These are phyloP conservation scores for Psettodes erumei DNA, from an alignment of 2,113 vertebrate species.

Conservation along the genomic window DNA sequence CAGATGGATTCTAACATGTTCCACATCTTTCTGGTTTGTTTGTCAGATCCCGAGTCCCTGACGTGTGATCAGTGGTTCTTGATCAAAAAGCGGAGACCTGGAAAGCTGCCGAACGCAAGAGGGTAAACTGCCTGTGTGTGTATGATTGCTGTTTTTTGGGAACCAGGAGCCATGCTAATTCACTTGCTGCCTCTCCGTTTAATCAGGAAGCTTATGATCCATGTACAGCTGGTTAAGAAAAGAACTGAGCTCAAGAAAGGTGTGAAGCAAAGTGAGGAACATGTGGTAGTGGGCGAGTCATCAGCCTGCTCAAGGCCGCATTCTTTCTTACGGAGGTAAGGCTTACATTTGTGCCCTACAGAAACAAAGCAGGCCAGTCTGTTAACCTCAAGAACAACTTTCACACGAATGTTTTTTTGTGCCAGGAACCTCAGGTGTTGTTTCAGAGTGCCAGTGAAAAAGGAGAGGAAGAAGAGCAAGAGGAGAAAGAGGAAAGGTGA, in stretches of 20 bases:
- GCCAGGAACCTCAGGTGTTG: constrained; percentile 57
- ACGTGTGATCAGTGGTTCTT: constrained; percentile 79
- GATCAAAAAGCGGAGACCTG: constrained; percentile 54
- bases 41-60: constrained; percentile 70
- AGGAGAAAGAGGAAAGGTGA: constrained; percentile 41
- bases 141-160: neutral
- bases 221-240: neutral
- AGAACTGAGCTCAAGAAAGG: neutral
- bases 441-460: neutral
- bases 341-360: neutral
- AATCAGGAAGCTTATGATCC: constrained; percentile 46
- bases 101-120: neutral
- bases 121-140: constrained; percentile 38
- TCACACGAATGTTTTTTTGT: neutral
- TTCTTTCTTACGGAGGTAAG: constrained; percentile 65
- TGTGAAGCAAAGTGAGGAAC: neutral
- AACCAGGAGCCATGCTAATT: too few relatives aligned
- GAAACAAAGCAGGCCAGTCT: neutral
- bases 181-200: neutral
- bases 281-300: neutral
- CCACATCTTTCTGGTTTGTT: neutral
- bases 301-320: constrained; percentile 52
- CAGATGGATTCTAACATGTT: neutral
- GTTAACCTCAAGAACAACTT: neutral
- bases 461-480: constrained; percentile 27